Evolutionary conservation across 2,113 vertebrate species (phyloP).

Genomic region (Meleagris gallopavo): DNA sequence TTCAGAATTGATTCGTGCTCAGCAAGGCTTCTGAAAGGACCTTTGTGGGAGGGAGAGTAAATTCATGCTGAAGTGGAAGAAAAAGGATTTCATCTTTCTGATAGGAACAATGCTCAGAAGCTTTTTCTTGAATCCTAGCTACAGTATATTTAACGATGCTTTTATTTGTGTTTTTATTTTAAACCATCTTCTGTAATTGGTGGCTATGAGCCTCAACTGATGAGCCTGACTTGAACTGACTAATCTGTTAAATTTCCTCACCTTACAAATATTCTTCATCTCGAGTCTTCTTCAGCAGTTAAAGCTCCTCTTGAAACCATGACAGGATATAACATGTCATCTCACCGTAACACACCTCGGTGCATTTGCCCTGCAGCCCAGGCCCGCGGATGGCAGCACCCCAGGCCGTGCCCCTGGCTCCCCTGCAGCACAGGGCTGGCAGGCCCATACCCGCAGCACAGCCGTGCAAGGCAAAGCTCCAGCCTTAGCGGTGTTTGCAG

Average conservation of each 20-base stretch:
- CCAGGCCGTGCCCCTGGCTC: background rate
- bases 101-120: background rate
- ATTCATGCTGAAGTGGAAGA: background rate
- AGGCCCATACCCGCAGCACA: background rate
- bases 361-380: background rate
- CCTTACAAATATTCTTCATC: background rate
- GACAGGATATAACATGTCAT: background rate
- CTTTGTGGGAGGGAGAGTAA: background rate
- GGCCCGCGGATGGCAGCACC: background rate
- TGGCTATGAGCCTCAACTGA: background rate
- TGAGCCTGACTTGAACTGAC: background rate
- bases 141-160: background rate
- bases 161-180: background rate
- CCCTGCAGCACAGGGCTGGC: fast-evolving
- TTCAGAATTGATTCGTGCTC: background rate
- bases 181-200: background rate
- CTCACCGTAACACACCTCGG: background rate
- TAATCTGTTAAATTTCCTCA: background rate
- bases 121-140: background rate
- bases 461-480: background rate
- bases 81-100: background rate
- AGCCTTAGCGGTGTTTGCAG: background rate
- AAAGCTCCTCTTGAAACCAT: background rate
- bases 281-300: background rate
- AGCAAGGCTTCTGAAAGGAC: background rate